phyloP scores from a whole-genome alignment of 1,140 invertebrate genomes.

The Tenebrio molitor region DNA sequence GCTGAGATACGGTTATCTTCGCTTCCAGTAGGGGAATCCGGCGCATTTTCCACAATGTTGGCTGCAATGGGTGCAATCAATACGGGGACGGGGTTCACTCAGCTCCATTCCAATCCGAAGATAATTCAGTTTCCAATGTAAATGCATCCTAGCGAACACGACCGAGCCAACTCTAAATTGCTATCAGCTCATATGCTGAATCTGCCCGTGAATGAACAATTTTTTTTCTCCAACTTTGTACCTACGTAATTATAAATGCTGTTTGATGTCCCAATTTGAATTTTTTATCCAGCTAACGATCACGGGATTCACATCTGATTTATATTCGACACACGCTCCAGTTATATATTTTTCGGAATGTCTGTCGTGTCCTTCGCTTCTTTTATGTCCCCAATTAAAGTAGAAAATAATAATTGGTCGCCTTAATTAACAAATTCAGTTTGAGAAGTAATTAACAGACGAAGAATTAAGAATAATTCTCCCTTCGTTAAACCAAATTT shows the following conservation, averaged over 20 bases:
- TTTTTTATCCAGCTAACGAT: constrained; percentile 34
- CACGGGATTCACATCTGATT: constrained; percentile 20
- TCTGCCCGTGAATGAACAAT: neutral
- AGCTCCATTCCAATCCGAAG: constrained; percentile 53
- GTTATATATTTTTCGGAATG: constrained; percentile 6
- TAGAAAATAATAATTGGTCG: constrained; percentile 5
- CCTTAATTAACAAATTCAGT: constrained; percentile 19
- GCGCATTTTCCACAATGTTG: constrained; percentile 54
- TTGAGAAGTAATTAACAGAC: neutral
- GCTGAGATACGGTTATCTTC: constrained; percentile 48
- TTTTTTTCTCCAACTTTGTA: constrained; percentile 13
- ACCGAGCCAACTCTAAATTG: constrained; percentile 33
- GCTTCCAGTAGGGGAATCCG: constrained; percentile 48
- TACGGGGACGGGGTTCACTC: constrained; percentile 42
- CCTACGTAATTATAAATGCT: constrained; percentile 4
- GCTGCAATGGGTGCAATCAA: constrained; percentile 51
- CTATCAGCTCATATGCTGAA: constrained; percentile 42
- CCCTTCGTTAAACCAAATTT: neutral
- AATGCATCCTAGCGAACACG: constrained; percentile 47
- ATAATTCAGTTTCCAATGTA: constrained; percentile 57
- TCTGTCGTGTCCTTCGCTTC: neutral
- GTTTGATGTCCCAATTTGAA: constrained; percentile 29
- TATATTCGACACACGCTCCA: constrained; percentile 7
- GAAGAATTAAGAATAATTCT: constrained; percentile 12
- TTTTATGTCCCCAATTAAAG: constrained; percentile 21